Evolutionary conservation across 53 echinoderm and acorn worm genomes (phyloP), one percentile per base, ranked within the genome.

Genomic region (Paracentrotus lividus): DNA sequence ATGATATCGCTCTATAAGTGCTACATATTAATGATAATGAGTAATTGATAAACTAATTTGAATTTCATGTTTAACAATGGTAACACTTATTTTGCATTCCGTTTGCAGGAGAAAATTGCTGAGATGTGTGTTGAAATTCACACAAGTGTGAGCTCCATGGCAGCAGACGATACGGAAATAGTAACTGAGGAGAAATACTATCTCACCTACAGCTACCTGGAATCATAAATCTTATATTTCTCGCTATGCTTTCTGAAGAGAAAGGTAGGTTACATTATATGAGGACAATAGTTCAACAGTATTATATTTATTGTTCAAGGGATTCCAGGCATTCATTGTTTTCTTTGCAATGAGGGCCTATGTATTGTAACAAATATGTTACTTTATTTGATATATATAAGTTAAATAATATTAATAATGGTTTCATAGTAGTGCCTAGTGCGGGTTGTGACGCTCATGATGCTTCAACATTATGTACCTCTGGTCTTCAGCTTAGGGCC

Each of bases 101-200:
- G 20, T 87, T 54, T 87, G 26, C 91, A 98, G 99, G 95, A 54
- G 68, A 97, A 97, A 67, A 94, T 99, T 92, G 96, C 97, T 47
- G 97, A 99, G 93, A 99, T 99, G 99, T 99, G 99, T 84, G 99
- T 99, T 13, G 99, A 99, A 93, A 99, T 99, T 31, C 99, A 99
- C 81, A 97, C 97, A 88, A 99, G 99, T 77, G 99, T 99, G 12
- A 99, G 99, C 87, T 59, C 91, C 90, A 99, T 99, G 97, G 99
- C 99, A 0, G 99, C n/a, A n/a, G 97, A 43, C 94, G 96, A 43
- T 99, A 94, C 94, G 97, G 96, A 84, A 93, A 96, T 5, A 97
- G n/a, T n/a, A 99, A 92, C 96, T 99, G 61, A 96, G 99, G 53
- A 94, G 99, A 42, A 96, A 7, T 99, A 99, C 84, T 99, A 99